Evolutionary conservation across 2,888 invertebrate species (phyloP).

Genomic region (Drosophila histrio): DNA sequence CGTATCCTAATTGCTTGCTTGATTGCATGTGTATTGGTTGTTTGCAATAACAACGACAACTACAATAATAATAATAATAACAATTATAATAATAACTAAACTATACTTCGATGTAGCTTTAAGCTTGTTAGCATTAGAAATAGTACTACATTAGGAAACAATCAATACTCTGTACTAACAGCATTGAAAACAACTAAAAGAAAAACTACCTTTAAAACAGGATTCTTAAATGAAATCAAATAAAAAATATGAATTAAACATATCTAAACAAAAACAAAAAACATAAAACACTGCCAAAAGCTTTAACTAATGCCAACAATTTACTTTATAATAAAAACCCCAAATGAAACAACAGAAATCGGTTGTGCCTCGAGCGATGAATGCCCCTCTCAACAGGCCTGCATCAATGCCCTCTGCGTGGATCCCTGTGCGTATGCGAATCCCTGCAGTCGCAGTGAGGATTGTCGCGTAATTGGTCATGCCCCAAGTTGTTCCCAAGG

Average conservation of each 20-base stretch:
- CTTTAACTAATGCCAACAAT: slow-evolving; percentile 49
- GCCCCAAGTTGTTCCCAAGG: slow-evolving; percentile 93
- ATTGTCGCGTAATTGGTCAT: slow-evolving; percentile 93
- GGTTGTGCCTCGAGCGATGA: slow-evolving; percentile 92
- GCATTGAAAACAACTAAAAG: slow-evolving; percentile 63
- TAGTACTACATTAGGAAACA: slow-evolving; percentile 38
- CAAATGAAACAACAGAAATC: slow-evolving; percentile 86
- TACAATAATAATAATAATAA: slow-evolving; percentile 29
- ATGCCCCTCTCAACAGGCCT: slow-evolving; percentile 91
- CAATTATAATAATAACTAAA: slow-evolving; percentile 19
- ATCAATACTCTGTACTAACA: slow-evolving; percentile 59
- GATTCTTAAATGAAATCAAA: slow-evolving; percentile 58
- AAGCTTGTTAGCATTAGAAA: slow-evolving; percentile 49
- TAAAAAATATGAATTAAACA: slow-evolving; percentile 49
- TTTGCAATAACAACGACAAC: slow-evolving; percentile 44
- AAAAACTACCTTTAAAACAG: slow-evolving; percentile 70
- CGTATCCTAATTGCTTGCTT: slow-evolving; percentile 50
- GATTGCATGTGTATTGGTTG: slow-evolving; percentile 79
- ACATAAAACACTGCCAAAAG: slow-evolving; percentile 7
- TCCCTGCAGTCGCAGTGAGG: slow-evolving; percentile 90
- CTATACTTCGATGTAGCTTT: slow-evolving; percentile 20
- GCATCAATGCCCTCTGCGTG: slow-evolving; percentile 91
- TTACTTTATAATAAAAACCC: slow-evolving; percentile 20
- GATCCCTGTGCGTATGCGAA: slow-evolving; percentile 92
- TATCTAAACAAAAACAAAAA: slow-evolving; percentile 15